Conservation (phyloP, 2,797 vertebrate genomes). For the Ara ararauna region DNA sequence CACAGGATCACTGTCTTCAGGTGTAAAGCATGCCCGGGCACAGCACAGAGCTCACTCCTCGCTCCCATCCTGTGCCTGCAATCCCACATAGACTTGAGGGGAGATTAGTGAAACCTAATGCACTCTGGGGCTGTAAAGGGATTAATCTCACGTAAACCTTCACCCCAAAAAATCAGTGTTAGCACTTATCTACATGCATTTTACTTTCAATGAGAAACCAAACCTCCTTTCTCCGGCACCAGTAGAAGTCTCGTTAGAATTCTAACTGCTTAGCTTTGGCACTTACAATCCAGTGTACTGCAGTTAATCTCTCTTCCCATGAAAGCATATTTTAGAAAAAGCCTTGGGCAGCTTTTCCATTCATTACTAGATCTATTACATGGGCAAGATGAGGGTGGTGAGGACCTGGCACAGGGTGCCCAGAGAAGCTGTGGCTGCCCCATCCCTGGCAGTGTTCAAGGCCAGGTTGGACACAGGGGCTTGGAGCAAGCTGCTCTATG, state of each 20-base stretch:
- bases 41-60: not conserved
- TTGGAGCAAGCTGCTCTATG: not conserved
- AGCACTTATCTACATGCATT: not conserved
- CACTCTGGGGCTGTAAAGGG: not conserved
- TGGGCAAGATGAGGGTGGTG: not conserved
- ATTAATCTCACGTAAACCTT: conserved; percentile 2
- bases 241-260: not conserved
- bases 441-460: too few species aligned
- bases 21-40: not conserved
- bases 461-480: too few species aligned
- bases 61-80: not conserved
- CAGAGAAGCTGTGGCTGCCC: too few species aligned
- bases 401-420: too few species aligned
- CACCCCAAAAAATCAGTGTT: rapidly evolving
- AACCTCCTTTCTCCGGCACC: not conserved
- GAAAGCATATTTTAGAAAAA: not conserved
- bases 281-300: not conserved
- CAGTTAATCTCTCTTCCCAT: not conserved
- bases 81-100: not conserved
- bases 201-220: conserved; percentile 11
- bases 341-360: not conserved
- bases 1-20: not conserved
- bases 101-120: not conserved
- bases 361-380: not conserved
- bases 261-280: not conserved